Conservation (phyloP, 2,797 vertebrate genomes). For the Alcedo atthis region DNA sequence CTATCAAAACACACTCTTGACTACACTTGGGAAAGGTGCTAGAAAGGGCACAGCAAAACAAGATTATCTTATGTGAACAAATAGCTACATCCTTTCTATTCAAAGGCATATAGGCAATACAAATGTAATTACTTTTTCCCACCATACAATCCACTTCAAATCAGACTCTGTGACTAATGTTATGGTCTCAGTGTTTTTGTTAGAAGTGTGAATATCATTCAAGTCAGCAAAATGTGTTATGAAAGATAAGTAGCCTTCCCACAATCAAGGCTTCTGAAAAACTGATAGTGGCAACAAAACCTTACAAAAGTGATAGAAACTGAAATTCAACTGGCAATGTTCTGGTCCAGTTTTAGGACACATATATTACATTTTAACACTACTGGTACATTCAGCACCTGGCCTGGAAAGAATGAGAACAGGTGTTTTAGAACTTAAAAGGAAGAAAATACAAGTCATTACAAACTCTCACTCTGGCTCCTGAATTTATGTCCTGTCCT, state of each 20-base stretch:
- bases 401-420: not conserved
- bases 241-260: not conserved
- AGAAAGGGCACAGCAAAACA: not conserved
- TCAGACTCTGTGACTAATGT: not conserved
- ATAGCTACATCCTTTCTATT: not conserved
- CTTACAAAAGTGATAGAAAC: not conserved
- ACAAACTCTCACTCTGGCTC: not conserved
- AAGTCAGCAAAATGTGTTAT: not conserved
- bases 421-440: slow-evolving; percentile 22
- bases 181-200: not conserved
- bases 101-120: not conserved
- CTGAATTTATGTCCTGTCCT: not conserved
- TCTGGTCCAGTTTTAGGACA: not conserved
- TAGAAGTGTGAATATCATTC: not conserved
- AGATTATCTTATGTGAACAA: not conserved
- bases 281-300: not conserved
- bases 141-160: not conserved
- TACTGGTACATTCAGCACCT: not conserved
- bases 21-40: not conserved
- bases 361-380: not conserved
- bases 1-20: not conserved
- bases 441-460: not conserved
- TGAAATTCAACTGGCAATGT: not conserved
- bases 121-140: not conserved
- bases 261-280: not conserved